Evolutionary conservation across 2,888 invertebrate species (phyloP), one percentile per base, ranked within the genome.

Genomic region (Agrochola circellaris): DNA sequence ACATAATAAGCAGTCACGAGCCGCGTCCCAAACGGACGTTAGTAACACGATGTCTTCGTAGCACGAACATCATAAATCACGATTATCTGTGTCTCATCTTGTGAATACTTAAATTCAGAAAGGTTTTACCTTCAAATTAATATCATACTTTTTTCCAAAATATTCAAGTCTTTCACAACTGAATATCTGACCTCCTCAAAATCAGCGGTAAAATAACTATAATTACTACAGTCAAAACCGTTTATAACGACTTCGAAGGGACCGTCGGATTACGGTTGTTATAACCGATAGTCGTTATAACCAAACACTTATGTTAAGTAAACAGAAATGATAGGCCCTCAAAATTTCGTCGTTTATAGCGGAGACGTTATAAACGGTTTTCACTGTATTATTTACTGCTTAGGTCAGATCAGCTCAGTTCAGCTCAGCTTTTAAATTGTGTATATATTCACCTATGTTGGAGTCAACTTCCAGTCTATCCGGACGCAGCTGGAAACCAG

Each of bases 11-110:
- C 71, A 85, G 88, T 86, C 91, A 90, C 87, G 89, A 87, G 64
- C 75, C 42, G 45, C 77, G 79, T 62, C 58, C 69, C 70, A 67
- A 64, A 74, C 81, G 73, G 79, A 79, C 85, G 73, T 82, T 75
- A 75, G 77, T 20, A 61, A 85, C 89, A 87, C 87, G 87, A 87
- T 81, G 76, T 58, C 80, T 79, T 83, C 75, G 73, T 77, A 64
- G 88, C 91, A 90, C 92, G 91, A 90, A 77, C 73, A 76, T 75
- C 74, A 89, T 89, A 90, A 90, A 89, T 90, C 89, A 88, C 76
- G 83, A 81, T 75, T 88, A 90, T 90, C 90, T 83, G 67, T 70
- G 77, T 77, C 79, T 83, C 84, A 87, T 88, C 87, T 90, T 82
- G 69, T 83, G 79, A 88, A 81, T 81, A 82, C 74, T 77, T 74